Conservation (phyloP, 2,113 vertebrate genomes). For the Serinus canaria region DNA sequence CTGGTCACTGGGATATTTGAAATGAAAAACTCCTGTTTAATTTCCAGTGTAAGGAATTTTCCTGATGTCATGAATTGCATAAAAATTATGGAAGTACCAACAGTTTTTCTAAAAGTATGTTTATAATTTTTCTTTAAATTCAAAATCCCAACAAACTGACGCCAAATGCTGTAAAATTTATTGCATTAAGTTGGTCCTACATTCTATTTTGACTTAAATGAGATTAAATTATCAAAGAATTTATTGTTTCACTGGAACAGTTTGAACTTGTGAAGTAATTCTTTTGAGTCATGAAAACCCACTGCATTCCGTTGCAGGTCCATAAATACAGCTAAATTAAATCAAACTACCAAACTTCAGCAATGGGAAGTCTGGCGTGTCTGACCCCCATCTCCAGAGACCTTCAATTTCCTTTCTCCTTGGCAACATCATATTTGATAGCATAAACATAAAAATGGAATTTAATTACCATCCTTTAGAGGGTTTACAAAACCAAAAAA, state of each 20-base stretch:
- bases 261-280: neutral
- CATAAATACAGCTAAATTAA: neutral
- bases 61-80: neutral
- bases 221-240: neutral
- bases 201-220: neutral
- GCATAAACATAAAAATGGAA: neutral
- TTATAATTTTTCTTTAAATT: neutral
- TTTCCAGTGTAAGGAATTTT: neutral
- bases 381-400: neutral
- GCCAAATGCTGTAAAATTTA: neutral
- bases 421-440: neutral
- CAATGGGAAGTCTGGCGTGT: neutral
- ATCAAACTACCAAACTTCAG: neutral
- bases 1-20: neutral
- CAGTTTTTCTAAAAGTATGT: neutral
- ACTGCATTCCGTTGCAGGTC: neutral
- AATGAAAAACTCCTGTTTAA: neutral
- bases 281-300: neutral
- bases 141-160: neutral
- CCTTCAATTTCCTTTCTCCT: neutral
- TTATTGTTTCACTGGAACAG: neutral
- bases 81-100: neutral
- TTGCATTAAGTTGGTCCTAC: neutral
- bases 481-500: neutral
- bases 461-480: neutral